Percentiles rank a stretch among this genome's conserved stretches.
phyloP scores from a whole-genome alignment of 2,888 invertebrate genomes.

The Baccha elongata region DNA sequence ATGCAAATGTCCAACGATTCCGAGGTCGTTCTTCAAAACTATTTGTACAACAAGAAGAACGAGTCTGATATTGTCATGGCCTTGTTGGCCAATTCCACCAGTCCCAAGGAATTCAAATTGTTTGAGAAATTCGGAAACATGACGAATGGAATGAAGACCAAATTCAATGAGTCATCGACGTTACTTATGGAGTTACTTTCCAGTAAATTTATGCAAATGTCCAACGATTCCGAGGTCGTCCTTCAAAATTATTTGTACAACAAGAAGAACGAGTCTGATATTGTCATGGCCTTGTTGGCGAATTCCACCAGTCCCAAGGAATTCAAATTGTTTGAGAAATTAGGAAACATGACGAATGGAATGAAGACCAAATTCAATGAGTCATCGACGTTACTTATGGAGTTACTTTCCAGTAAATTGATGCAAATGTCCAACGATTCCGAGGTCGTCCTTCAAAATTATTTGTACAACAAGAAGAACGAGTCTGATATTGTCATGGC shows the following conservation, averaged over 20 bases:
- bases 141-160: neutral
- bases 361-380: neutral
- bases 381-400: neutral
- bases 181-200: neutral
- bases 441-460: neutral
- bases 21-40: neutral
- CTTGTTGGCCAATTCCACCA: neutral
- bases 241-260: neutral
- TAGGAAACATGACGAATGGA: neutral
- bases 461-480: conserved; percentile 2
- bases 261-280: conserved; percentile 3
- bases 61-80: neutral
- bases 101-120: neutral
- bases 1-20: neutral
- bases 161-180: neutral
- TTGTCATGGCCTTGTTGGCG: neutral
- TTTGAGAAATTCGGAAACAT: conserved; percentile 8
- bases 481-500: neutral
- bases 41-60: conserved; percentile 2
- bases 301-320: neutral
- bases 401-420: neutral
- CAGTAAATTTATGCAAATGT: neutral
- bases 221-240: neutral
- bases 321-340: neutral
- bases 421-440: neutral